A percentile compares a stretch with the other conserved stretches of the same genome.
These are phyloP conservation scores for Bathynomus jamesi DNA, from an alignment of 1,140 invertebrate genomes.

Conservation along the genomic window DNA sequence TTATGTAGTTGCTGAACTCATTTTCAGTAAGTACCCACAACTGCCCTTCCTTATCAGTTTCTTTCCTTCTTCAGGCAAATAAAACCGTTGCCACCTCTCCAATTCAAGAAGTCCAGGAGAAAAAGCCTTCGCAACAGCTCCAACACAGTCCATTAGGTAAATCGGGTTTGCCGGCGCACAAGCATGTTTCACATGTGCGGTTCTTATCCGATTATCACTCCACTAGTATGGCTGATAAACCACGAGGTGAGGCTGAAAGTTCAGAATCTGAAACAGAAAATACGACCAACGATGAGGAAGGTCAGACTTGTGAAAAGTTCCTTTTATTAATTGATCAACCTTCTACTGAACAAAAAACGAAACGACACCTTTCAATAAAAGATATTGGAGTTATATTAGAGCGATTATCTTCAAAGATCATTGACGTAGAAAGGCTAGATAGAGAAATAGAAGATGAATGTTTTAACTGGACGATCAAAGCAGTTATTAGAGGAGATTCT, in stretches of 20 bases:
- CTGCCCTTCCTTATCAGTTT: too few relatives aligned
- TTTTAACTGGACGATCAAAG: conserved; percentile 90
- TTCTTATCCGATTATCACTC: conserved; percentile 26
- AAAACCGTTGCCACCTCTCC: conserved; percentile 83
- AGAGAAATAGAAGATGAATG: conserved; percentile 84
- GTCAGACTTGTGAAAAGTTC: conserved; percentile 76
- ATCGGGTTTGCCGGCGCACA: conserved; percentile 31
- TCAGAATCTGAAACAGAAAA: conserved; percentile 88
- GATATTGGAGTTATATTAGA: conserved; percentile 91
- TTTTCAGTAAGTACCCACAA: too few relatives aligned
- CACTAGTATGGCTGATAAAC: conserved; percentile 40
- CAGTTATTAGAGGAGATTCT: conserved; percentile 80
- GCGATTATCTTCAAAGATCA: conserved; percentile 79
- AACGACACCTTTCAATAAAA: conserved; percentile 81
- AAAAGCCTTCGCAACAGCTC: conserved; percentile 13
- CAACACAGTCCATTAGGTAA: conserved; percentile 15
- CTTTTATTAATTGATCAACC: conserved; percentile 84
- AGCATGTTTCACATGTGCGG: conserved; percentile 33
- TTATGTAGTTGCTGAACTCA: not conserved
- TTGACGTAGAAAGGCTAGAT: conserved; percentile 84
- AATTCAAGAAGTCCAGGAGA: conserved; percentile 58
- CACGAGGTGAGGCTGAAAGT: conserved; percentile 56
- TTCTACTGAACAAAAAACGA: conserved; percentile 69
- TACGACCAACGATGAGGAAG: conserved; percentile 80
- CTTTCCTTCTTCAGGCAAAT: conserved; percentile 52